phyloP scores from a whole-genome alignment of 2,888 invertebrate genomes.

The Diarsia dahlii region DNA sequence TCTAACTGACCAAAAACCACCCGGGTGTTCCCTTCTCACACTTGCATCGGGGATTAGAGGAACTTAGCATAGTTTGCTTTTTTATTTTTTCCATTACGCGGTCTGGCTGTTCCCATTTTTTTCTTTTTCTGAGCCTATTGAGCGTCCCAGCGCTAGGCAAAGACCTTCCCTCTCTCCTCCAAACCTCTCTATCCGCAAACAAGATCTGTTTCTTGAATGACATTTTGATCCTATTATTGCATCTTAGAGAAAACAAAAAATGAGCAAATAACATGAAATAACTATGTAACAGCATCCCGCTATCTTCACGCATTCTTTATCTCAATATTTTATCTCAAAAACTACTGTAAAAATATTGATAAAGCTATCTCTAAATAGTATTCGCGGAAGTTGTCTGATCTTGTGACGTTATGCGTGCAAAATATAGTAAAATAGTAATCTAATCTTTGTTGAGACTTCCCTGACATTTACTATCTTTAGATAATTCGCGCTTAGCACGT shows the following conservation, averaged over 20 bases:
- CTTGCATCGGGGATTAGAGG: no score
- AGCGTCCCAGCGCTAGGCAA: no score
- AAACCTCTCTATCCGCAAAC: no score
- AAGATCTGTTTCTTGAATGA: no score
- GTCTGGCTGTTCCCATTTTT: no score
- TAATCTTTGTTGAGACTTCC: neutral
- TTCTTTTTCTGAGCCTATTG: no score
- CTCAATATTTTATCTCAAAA: conserved; percentile 24
- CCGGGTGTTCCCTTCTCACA: no score
- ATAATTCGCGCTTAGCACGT: neutral
- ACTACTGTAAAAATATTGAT: conserved; percentile 4
- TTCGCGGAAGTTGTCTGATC: neutral
- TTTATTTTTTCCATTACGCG: no score
- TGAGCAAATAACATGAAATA: neutral
- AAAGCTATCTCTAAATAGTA: neutral
- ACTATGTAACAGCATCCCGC: conserved; percentile 8
- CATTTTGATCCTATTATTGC: no score
- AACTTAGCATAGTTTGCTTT: no score
- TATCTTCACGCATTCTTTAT: neutral
- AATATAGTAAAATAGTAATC: conserved; percentile 7
- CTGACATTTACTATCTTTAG: neutral
- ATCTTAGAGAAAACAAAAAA: neutral
- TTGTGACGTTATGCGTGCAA: neutral
- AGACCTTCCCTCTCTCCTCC: no score
- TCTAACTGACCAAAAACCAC: no score